Evolutionary conservation across 1,140 invertebrate species (phyloP).

Genomic region (Homarus americanus): DNA sequence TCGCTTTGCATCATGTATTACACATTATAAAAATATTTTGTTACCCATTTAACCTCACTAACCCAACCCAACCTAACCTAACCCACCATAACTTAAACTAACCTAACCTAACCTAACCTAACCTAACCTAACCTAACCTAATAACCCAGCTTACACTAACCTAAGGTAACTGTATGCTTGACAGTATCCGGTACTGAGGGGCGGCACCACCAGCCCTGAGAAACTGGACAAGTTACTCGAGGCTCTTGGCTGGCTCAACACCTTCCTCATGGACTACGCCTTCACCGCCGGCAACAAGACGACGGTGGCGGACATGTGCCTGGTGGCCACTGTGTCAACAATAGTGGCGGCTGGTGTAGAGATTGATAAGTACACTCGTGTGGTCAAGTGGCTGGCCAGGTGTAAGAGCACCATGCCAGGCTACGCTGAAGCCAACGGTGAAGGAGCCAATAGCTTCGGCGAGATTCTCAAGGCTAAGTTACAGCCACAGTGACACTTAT

Average conservation of each 20-base stretch:
- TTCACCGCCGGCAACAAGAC: slow-evolving; percentile 76
- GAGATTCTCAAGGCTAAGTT: slow-evolving; percentile 16
- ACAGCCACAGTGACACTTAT: background rate
- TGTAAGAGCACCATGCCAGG: slow-evolving; percentile 85
- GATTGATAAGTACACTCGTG: slow-evolving; percentile 82
- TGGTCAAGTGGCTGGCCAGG: slow-evolving; percentile 83
- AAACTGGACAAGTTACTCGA: slow-evolving; percentile 74
- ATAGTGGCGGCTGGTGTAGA: slow-evolving; percentile 72
- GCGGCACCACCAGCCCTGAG: slow-evolving; percentile 30
- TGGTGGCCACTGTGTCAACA: slow-evolving; percentile 76
- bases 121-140: no score
- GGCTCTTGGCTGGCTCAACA: slow-evolving; percentile 75
- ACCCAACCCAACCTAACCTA: background rate
- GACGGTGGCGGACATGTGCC: slow-evolving; percentile 77
- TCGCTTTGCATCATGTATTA: background rate
- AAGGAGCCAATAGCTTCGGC: background rate
- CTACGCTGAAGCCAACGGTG: slow-evolving; percentile 79
- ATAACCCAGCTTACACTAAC: background rate
- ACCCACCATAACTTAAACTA: no score
- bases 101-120: no score
- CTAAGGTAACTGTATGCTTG: slow-evolving; percentile 30
- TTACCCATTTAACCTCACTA: background rate
- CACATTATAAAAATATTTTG: background rate
- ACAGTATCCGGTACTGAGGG: slow-evolving; percentile 81
- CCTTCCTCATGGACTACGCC: slow-evolving; percentile 68